phyloP scores from a whole-genome alignment of 2,113 vertebrate species.

The Corythaeola cristata region DNA sequence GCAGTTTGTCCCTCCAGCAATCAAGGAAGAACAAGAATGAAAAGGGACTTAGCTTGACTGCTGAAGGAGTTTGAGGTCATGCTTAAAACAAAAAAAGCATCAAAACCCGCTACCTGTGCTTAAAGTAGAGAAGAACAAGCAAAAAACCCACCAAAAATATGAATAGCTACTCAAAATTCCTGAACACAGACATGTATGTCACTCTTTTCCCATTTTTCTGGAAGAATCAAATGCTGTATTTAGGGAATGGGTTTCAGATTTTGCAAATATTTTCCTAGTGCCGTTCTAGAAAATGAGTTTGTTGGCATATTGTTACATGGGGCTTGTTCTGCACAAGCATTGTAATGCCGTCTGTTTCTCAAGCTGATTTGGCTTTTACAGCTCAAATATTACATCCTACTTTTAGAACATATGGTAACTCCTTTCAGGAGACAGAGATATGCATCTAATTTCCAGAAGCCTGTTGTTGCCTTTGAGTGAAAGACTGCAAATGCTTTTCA shows the following conservation, averaged over 20 bases:
- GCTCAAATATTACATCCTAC: constrained; percentile 70
- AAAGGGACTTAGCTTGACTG: not conserved
- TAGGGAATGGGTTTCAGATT: constrained; percentile 66
- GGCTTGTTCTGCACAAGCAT: constrained; percentile 73
- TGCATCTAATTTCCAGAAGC: constrained; percentile 46
- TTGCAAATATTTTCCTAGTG: constrained; percentile 79
- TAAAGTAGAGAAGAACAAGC: not conserved
- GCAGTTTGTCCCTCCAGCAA: not conserved
- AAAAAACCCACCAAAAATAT: not conserved
- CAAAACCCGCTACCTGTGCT: not conserved
- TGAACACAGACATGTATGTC: not conserved
- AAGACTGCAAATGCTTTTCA: not conserved
- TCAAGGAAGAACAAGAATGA: not conserved
- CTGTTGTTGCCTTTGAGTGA: constrained; percentile 8
- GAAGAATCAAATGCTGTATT: constrained; percentile 67
- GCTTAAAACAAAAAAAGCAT: not conserved
- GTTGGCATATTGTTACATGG: constrained; percentile 70
- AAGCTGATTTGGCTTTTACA: constrained; percentile 74
- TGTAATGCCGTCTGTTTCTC: constrained; percentile 75
- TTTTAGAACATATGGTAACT: constrained; percentile 67
- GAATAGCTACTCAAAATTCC: not conserved
- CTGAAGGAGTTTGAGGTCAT: not conserved
- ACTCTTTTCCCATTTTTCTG: not conserved
- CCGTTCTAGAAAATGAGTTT: constrained; percentile 72
- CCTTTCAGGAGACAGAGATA: constrained; percentile 20